These are phyloP conservation scores for Cairina moschata DNA, from an alignment of 2,113 vertebrate genomes.

Conservation along the genomic window DNA sequence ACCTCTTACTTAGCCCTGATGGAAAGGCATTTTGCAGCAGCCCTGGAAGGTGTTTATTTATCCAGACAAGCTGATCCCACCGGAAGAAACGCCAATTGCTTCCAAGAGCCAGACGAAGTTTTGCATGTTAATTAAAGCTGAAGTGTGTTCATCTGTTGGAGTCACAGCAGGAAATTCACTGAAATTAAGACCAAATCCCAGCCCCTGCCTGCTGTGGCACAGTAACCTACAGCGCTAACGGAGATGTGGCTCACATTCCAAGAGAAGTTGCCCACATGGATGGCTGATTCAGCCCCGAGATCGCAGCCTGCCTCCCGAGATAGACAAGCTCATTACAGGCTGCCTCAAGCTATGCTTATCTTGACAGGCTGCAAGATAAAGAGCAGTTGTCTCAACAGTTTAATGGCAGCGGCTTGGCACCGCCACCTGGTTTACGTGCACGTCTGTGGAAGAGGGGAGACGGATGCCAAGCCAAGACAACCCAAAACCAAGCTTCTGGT, in stretches of 20 bases:
- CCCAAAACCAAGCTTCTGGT: background rate
- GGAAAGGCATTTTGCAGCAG: background rate
- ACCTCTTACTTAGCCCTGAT: background rate
- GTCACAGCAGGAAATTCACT: background rate
- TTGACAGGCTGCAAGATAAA: background rate
- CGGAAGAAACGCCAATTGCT: background rate
- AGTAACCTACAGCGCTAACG: rapidly evolving
- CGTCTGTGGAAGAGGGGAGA: background rate
- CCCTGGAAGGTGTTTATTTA: background rate
- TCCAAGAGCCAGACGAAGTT: background rate
- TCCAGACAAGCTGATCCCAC: background rate
- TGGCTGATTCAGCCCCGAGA: background rate
- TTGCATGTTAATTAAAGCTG: background rate
- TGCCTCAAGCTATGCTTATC: background rate
- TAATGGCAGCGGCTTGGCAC: background rate
- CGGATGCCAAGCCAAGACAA: background rate
- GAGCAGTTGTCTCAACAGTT: background rate
- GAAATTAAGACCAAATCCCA: background rate
- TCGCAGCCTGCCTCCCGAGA: background rate
- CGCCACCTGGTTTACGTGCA: background rate
- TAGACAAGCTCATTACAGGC: background rate
- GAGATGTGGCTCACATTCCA: background rate
- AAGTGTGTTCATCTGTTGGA: background rate
- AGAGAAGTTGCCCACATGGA: background rate
- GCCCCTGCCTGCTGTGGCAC: background rate